Conservation (phyloP, 2,113 vertebrate genomes). For the Guaruba guarouba region DNA sequence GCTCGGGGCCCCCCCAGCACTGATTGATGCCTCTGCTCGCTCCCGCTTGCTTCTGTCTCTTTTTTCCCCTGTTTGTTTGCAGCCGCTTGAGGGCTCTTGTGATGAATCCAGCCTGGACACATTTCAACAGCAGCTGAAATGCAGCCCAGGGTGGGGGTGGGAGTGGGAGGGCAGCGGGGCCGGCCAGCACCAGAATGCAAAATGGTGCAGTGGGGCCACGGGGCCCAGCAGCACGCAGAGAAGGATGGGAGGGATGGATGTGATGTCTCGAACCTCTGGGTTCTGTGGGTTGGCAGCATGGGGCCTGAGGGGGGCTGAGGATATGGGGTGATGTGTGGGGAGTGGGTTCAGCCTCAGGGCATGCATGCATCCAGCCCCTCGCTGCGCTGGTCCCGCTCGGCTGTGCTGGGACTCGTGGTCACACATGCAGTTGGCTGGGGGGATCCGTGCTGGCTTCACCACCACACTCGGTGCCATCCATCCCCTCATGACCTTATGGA, state of each 20-base stretch:
- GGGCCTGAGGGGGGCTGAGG: background rate
- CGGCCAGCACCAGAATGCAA: slow-evolving; percentile 50
- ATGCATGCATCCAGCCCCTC: background rate
- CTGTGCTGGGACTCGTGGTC: background rate
- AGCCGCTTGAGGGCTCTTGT: slow-evolving; percentile 70
- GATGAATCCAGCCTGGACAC: slow-evolving; percentile 65
- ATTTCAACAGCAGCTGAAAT: slow-evolving; percentile 64
- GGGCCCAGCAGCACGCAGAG: background rate
- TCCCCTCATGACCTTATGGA: background rate
- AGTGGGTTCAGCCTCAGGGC: background rate
- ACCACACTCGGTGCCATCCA: rapidly evolving
- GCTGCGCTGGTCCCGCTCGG: background rate
- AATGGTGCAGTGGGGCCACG: slow-evolving; percentile 16
- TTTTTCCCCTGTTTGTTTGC: slow-evolving; percentile 56
- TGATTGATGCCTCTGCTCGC: slow-evolving; percentile 38
- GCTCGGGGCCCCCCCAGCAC: background rate
- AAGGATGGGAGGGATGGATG: background rate
- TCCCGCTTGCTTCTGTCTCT: background rate
- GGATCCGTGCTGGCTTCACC: rapidly evolving
- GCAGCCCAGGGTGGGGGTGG: slow-evolving; percentile 60
- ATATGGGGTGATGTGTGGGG: background rate
- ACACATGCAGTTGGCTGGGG: background rate
- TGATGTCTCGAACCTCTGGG: background rate
- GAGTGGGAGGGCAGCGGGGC: slow-evolving; percentile 54
- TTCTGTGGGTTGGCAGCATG: background rate